These are phyloP conservation scores for Trachelus troglodyta DNA, from an alignment of 2,888 invertebrate genomes.

Conservation along the genomic window DNA sequence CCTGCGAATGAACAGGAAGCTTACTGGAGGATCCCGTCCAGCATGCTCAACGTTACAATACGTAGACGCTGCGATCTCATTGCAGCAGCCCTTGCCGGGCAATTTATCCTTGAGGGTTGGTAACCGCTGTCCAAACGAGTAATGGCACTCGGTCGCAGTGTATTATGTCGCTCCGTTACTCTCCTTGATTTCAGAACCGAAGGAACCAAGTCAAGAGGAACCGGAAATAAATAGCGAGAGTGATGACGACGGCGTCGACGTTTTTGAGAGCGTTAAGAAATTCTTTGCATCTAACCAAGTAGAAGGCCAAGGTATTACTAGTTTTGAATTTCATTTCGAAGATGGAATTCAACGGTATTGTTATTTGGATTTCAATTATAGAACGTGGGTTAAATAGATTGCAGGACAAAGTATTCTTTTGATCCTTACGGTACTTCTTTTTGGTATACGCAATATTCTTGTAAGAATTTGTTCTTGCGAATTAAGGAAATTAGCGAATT, in stretches of 20 bases:
- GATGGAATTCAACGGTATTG: not conserved
- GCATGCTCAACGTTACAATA: constrained; percentile 70
- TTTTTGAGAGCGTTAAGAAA: constrained; percentile 55
- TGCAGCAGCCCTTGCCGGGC: constrained; percentile 70
- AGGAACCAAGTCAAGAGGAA: constrained; percentile 4
- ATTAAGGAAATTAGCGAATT: not conserved
- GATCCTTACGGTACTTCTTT: not conserved
- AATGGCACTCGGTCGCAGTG: not conserved
- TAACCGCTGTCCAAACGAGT: not conserved
- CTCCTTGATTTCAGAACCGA: not conserved
- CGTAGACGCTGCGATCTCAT: constrained; percentile 71
- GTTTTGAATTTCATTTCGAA: not conserved
- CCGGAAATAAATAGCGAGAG: constrained; percentile 37
- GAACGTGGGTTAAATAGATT: not conserved
- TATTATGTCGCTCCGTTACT: not conserved
- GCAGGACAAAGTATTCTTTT: not conserved
- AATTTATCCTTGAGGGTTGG: constrained; percentile 50
- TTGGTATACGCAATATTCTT: not conserved
- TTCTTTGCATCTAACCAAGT: constrained; percentile 32
- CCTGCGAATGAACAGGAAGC: constrained; percentile 82
- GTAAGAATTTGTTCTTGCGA: not conserved
- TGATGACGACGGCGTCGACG: constrained; percentile 61
- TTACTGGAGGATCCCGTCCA: constrained; percentile 88
- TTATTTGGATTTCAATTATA: not conserved
- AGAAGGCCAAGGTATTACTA: not conserved